These are phyloP conservation scores for Athene noctua DNA, from an alignment of 2,113 vertebrate species.

Conservation along the genomic window DNA sequence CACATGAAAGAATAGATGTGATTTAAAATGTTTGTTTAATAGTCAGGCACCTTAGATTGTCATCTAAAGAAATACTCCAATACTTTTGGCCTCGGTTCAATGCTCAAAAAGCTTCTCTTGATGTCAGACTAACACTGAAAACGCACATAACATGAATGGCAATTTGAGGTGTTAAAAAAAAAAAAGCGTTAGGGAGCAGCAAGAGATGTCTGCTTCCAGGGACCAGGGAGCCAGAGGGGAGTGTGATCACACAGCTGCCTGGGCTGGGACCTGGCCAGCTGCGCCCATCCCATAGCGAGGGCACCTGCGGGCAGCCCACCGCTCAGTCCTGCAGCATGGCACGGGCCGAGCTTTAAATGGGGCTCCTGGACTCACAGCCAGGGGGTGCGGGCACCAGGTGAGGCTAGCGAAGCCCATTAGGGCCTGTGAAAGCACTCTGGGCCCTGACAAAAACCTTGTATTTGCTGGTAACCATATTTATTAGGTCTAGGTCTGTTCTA, in stretches of 20 bases:
- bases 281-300: accelerated
- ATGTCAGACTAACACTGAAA: not conserved
- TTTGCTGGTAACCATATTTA: not conserved
- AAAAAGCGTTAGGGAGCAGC: not conserved
- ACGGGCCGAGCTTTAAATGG: accelerated
- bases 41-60: not conserved
- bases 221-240: not conserved
- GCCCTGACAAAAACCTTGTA: not conserved
- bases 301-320: not conserved
- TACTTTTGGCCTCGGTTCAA: not conserved
- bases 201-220: not conserved
- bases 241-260: accelerated
- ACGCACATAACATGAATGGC: not conserved
- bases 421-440: not conserved
- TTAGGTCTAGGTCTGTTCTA: not conserved
- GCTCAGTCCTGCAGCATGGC: not conserved
- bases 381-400: not conserved
- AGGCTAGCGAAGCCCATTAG: no score
- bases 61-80: not conserved
- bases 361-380: not conserved
- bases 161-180: not conserved
- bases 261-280: not conserved
- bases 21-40: not conserved
- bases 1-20: not conserved
- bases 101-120: not conserved